Conservation (phyloP, 2,888 invertebrate genomes). For the Mylabris sibirica region DNA sequence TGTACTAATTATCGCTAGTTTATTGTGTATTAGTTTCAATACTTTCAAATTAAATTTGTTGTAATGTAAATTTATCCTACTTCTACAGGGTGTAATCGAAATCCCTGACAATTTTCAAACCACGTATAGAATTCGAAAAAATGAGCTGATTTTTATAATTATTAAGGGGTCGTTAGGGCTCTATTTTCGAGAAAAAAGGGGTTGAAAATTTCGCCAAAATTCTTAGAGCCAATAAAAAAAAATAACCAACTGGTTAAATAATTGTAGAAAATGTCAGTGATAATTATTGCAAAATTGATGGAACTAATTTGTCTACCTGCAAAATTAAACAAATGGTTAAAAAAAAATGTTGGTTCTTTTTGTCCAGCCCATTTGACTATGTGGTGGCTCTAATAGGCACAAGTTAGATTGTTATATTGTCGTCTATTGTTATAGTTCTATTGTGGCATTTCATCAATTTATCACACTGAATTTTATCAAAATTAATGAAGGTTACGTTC, state of each 20-base stretch:
- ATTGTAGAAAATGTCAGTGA: neutral
- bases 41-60: neutral
- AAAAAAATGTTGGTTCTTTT: neutral
- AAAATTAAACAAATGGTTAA: too few relatives aligned
- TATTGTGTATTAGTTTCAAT: constrained; percentile 20
- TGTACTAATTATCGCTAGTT: constrained; percentile 32
- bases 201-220: too few relatives aligned
- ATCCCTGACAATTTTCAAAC: too few relatives aligned
- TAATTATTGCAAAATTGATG: neutral
- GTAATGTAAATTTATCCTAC: too few relatives aligned
- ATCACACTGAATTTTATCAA: constrained; percentile 19
- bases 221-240: too few relatives aligned
- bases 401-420: neutral
- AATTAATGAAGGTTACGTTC: constrained; percentile 21
- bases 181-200: too few relatives aligned
- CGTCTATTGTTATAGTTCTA: constrained; percentile 3
- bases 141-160: too few relatives aligned
- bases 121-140: too few relatives aligned
- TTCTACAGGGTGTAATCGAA: too few relatives aligned
- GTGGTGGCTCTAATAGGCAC: neutral
- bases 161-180: too few relatives aligned
- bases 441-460: constrained; percentile 14
- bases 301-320: neutral
- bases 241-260: neutral
- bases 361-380: neutral